Conservation (phyloP, 2,113 vertebrate genomes). For the Syngnathoides biaculeatus region DNA sequence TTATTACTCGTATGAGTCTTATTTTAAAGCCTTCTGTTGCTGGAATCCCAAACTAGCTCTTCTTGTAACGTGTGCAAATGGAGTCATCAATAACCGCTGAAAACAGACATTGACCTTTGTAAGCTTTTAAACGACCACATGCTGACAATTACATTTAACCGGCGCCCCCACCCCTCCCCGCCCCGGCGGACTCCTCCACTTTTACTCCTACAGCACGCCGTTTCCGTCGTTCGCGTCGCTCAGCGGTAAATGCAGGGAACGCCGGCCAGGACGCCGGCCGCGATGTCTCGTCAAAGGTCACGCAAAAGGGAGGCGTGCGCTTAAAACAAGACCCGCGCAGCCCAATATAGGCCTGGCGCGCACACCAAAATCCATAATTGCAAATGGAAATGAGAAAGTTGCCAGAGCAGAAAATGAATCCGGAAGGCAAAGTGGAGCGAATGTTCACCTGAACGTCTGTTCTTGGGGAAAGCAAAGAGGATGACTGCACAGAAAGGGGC, state of each 20-base stretch:
- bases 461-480: slow-evolving; percentile 11
- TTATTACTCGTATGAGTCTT: not conserved
- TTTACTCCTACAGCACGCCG: not conserved
- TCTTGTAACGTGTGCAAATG: slow-evolving; percentile 8
- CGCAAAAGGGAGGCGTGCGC: slow-evolving; percentile 26
- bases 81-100: slow-evolving; percentile 11
- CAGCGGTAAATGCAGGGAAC: too few relatives aligned
- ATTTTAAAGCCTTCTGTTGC: not conserved
- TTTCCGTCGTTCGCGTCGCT: slow-evolving; percentile 3
- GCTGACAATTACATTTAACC: slow-evolving; percentile 32
- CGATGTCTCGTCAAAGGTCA: slow-evolving; percentile 45
- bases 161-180: not conserved
- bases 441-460: slow-evolving; percentile 41
- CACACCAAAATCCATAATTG: slow-evolving; percentile 8
- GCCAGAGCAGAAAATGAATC: slow-evolving; percentile 31
- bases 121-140: slow-evolving; percentile 33
- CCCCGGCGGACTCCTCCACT: slow-evolving; percentile 4
- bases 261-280: too few relatives aligned
- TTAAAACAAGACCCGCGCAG: not conserved
- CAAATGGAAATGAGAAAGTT: slow-evolving; percentile 33
- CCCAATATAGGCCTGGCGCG: not conserved
- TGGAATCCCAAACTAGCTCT: not conserved
- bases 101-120: not conserved
- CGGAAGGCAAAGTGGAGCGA: slow-evolving; percentile 12
- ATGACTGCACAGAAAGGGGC: slow-evolving; percentile 28